phyloP scores from a whole-genome alignment of 2,113 vertebrate species.

The Chloropsis cyanopogon region DNA sequence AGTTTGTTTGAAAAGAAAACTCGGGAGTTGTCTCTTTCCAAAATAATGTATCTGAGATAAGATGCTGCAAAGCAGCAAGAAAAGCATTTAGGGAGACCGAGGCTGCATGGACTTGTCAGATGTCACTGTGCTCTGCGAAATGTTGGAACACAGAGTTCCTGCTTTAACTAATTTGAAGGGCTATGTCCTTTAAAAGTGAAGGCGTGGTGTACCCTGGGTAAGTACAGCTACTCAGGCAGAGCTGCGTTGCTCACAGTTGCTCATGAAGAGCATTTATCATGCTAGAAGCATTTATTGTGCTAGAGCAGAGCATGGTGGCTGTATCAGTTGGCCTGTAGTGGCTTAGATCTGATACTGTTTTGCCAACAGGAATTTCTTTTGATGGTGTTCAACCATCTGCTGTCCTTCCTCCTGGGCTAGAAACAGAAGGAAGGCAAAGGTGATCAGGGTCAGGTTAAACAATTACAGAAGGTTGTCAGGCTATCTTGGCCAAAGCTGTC shows the following conservation, averaged over 20 bases:
- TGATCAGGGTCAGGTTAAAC: not conserved
- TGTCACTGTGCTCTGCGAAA: fast-evolving
- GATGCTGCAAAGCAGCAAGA: not conserved
- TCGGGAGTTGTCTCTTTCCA: not conserved
- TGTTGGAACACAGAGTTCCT: not conserved
- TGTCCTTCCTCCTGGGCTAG: not conserved
- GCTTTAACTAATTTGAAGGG: not conserved
- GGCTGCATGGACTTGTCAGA: not conserved
- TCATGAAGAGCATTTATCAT: not conserved
- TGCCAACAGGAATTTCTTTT: not conserved
- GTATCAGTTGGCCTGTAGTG: not conserved
- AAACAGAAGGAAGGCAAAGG: not conserved
- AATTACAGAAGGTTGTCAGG: not conserved
- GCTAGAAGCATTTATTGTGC: not conserved
- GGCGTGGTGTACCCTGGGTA: not conserved
- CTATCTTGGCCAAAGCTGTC: not conserved
- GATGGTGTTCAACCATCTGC: not conserved
- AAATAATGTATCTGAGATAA: not conserved
- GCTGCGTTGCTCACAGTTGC: not conserved
- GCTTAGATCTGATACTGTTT: not conserved
- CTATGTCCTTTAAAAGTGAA: not conserved
- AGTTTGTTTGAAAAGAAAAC: not conserved
- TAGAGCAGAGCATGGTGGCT: not conserved
- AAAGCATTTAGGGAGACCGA: not conserved
- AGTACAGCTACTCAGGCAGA: not conserved